Percentiles rank a stretch among this genome's conserved stretches.
These are phyloP conservation scores for Eumeta japonica DNA, from an alignment of 1,140 invertebrate species.

Conservation along the genomic window DNA sequence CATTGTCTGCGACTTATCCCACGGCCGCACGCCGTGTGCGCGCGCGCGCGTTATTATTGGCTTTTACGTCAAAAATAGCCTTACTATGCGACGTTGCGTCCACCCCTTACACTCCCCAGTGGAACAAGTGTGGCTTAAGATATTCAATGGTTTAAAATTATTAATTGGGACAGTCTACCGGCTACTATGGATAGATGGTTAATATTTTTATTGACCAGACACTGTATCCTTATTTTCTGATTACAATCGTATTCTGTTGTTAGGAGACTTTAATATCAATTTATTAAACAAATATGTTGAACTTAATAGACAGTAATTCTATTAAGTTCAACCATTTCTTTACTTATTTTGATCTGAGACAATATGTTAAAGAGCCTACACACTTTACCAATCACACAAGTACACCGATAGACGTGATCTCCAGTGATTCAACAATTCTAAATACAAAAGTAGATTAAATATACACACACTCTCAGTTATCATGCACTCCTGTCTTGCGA, in stretches of 20 bases:
- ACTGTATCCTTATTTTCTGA: background rate
- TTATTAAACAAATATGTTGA: background rate
- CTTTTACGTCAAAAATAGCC: background rate
- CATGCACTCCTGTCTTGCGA: no score
- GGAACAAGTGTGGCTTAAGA: constrained; percentile 6
- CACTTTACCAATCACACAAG: no score
- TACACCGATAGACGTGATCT: no score
- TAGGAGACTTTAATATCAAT: constrained; percentile 12
- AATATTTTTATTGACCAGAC: constrained; percentile 5
- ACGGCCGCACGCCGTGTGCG: background rate
- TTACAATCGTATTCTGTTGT: constrained; percentile 2
- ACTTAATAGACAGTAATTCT: background rate
- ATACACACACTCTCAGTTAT: no score
- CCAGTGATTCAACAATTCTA: no score
- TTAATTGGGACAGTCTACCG: constrained; percentile 6
- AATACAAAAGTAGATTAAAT: no score
- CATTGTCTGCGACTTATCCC: constrained; percentile 6
- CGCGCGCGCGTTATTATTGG: constrained; percentile 4
- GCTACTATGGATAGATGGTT: constrained; percentile 1
- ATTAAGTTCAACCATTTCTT: no score
- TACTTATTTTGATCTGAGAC: background rate
- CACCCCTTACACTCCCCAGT: background rate
- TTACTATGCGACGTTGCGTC: background rate
- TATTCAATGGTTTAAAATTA: background rate
- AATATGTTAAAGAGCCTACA: no score